Evolutionary conservation across 2,888 invertebrate species (phyloP).

Genomic region (Fabriciana adippe): DNA sequence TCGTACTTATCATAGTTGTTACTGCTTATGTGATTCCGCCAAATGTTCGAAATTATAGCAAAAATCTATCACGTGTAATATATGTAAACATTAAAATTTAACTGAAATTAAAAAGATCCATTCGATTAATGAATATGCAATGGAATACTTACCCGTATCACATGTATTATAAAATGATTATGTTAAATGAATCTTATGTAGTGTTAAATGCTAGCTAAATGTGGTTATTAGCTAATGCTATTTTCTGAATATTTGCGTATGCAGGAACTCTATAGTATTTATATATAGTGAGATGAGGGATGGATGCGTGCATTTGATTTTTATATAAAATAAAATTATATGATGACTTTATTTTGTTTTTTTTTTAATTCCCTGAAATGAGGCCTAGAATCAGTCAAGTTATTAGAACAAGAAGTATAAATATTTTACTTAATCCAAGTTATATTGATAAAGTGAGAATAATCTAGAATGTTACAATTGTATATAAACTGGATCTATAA

Average conservation of each 20-base stretch:
- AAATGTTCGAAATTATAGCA: constrained; percentile 75
- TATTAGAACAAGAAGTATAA: too few species aligned
- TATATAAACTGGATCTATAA: constrained; percentile 10
- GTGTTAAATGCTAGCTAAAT: constrained; percentile 78
- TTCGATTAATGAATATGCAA: constrained; percentile 48
- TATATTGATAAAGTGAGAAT: neutral
- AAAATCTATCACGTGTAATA: constrained; percentile 71
- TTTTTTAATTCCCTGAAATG: constrained; percentile 30
- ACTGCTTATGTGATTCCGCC: constrained; percentile 74
- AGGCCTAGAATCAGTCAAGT: neutral
- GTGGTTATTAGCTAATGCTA: constrained; percentile 80
- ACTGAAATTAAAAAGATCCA: constrained; percentile 42
- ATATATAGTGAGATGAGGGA: constrained; percentile 74
- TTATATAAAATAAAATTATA: constrained; percentile 81
- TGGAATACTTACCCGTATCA: constrained; percentile 62
- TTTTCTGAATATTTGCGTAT: constrained; percentile 78
- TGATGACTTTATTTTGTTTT: constrained; percentile 57
- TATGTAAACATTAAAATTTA: constrained; percentile 69
- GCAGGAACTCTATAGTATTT: constrained; percentile 74
- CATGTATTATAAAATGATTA: constrained; percentile 72
- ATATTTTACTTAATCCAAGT: too few species aligned
- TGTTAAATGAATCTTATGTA: constrained; percentile 70
- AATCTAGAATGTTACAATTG: neutral
- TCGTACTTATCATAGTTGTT: constrained; percentile 78
- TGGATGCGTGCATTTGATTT: constrained; percentile 78